Conservation (phyloP, 2,113 vertebrate genomes). For the Aplodontia rufa region DNA sequence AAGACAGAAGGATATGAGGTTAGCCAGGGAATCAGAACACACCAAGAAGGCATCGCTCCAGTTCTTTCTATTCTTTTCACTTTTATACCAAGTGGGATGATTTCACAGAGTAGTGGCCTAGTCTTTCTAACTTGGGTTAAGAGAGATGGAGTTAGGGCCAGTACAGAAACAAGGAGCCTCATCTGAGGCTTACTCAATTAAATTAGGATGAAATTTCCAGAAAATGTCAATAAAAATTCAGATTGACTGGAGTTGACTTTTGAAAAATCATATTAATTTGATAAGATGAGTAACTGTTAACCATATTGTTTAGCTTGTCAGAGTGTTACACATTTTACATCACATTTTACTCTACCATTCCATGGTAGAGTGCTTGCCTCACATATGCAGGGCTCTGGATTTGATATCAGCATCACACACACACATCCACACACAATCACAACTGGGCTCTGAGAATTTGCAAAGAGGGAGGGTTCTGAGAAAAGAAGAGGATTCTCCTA, state of each 20-base stretch:
- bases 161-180: background rate
- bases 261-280: background rate
- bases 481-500: background rate
- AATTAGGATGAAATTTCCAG: background rate
- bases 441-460: background rate
- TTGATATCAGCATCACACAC: background rate
- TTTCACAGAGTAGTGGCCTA: background rate
- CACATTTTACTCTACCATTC: too few species aligned
- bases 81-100: background rate
- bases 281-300: background rate
- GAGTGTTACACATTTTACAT: background rate
- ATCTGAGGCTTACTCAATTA: background rate
- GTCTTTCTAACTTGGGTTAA: background rate
- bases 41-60: rapidly evolving
- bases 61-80: background rate
- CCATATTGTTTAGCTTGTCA: background rate
- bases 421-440: background rate
- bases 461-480: background rate
- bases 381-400: background rate
- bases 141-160: background rate
- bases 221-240: background rate
- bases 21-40: background rate
- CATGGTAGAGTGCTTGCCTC: background rate
- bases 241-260: background rate
- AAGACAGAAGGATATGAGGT: background rate